phyloP scores from a whole-genome alignment of 2,888 invertebrate genomes.

The Diarsia mendica region DNA sequence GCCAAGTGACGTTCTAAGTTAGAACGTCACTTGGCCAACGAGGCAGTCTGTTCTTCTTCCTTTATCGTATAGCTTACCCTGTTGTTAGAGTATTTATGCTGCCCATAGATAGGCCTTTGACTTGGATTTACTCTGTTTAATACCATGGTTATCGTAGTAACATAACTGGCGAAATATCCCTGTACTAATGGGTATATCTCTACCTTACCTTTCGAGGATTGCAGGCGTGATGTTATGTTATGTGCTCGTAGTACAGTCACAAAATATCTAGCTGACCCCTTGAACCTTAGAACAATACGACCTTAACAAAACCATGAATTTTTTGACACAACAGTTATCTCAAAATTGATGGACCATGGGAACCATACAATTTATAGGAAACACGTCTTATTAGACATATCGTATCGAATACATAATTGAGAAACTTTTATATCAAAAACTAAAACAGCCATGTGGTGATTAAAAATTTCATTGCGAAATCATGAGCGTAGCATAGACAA shows the following conservation, averaged over 20 bases:
- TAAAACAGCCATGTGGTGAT: slow-evolving; percentile 55
- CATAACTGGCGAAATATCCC: too few relatives aligned
- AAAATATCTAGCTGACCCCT: not conserved
- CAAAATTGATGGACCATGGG: slow-evolving; percentile 53
- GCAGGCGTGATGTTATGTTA: too few relatives aligned
- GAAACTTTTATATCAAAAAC: slow-evolving; percentile 53
- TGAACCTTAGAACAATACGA: slow-evolving; percentile 9
- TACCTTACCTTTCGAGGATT: too few relatives aligned
- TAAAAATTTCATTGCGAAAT: slow-evolving; percentile 67
- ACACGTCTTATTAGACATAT: slow-evolving; percentile 56
- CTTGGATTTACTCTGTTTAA: not conserved
- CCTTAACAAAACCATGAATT: slow-evolving; percentile 18
- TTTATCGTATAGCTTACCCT: too few relatives aligned
- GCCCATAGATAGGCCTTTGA: too few relatives aligned
- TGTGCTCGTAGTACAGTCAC: too few relatives aligned
- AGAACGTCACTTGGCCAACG: too few relatives aligned
- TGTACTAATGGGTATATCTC: too few relatives aligned
- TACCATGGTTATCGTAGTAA: not conserved
- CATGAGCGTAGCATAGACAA: slow-evolving; percentile 65
- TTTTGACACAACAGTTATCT: slow-evolving; percentile 53
- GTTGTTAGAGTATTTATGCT: too few relatives aligned
- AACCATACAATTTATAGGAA: slow-evolving; percentile 50
- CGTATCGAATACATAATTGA: slow-evolving; percentile 70
- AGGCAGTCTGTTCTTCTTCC: not conserved
- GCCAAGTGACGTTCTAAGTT: too few relatives aligned